phyloP scores from a whole-genome alignment of 2,797 vertebrate species.

The Toxotes lorentzi region DNA sequence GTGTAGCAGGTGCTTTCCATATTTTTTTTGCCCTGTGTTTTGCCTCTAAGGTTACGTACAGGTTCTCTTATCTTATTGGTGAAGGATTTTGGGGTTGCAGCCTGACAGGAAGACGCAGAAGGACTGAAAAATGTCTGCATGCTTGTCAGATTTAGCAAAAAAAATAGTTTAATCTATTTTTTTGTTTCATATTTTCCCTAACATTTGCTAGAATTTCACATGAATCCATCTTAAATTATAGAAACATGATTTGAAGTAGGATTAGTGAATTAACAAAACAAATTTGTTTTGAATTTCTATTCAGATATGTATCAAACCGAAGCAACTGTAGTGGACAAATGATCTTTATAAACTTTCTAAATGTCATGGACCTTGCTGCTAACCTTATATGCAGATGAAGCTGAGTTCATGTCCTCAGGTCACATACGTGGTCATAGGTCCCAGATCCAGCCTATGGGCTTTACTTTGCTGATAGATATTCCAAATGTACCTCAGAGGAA shows the following conservation, averaged over 20 bases:
- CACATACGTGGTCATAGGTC: neutral
- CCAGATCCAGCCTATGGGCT: neutral
- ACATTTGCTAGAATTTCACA: neutral
- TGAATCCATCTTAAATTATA: too few species aligned
- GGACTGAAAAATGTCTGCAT: neutral
- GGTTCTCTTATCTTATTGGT: neutral
- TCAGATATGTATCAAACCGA: neutral
- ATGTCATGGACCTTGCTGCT: constrained; percentile 10
- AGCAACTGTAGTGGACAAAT: neutral
- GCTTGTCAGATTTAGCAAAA: neutral
- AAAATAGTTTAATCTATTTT: neutral
- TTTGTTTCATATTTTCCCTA: neutral
- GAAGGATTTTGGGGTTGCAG: constrained; percentile 3
- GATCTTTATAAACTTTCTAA: constrained; percentile 2
- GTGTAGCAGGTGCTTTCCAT: neutral
- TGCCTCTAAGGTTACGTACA: neutral
- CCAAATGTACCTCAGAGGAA: constrained; percentile 27
- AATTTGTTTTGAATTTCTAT: too few species aligned
- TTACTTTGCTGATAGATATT: constrained; percentile 32
- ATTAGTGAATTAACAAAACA: too few species aligned
- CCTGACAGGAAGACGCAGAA: neutral
- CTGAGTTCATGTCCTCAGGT: neutral
- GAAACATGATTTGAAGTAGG: too few species aligned
- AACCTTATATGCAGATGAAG: constrained; percentile 2
- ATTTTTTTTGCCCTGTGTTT: constrained; percentile 8